A percentile compares a stretch with the other conserved stretches of the same genome.
Conservation (phyloP, 2,797 vertebrate species). For the Sebastes nivosus region DNA sequence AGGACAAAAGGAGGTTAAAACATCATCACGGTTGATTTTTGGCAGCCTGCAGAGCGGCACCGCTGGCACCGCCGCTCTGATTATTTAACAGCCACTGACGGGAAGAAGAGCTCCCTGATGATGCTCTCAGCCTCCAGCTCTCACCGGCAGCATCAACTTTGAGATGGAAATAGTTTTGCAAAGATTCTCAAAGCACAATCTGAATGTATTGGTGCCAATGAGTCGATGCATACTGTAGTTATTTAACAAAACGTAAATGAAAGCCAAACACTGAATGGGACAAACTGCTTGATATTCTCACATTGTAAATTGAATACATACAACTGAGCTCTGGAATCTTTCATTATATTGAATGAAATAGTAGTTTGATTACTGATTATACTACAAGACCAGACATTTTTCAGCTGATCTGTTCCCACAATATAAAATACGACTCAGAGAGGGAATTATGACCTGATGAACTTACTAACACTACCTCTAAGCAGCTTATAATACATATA, state of each 20-base stretch:
- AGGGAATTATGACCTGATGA: too few species aligned
- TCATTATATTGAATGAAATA: background rate
- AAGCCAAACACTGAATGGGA: background rate
- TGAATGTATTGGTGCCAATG: background rate
- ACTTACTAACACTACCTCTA: too few species aligned
- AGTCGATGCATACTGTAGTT: too few species aligned
- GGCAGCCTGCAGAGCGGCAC: background rate
- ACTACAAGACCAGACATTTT: too few species aligned
- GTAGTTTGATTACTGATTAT: background rate
- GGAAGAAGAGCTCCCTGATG: background rate
- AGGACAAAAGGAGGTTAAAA: constrained; percentile 40
- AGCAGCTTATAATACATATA: too few species aligned
- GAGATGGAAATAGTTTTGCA: background rate
- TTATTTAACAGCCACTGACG: constrained; percentile 15
- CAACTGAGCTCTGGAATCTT: background rate
- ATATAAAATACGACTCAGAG: too few species aligned
- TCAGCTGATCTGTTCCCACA: too few species aligned
- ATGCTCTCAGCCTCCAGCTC: background rate
- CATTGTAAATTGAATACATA: background rate
- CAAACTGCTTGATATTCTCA: too few species aligned
- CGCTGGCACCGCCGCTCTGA: constrained; percentile 7
- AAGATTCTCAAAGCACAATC: background rate
- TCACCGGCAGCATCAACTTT: background rate
- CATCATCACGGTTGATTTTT: constrained; percentile 25
- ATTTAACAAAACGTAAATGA: background rate